These are phyloP conservation scores for Anseranas semipalmata DNA, from an alignment of 2,113 vertebrate genomes.

Conservation along the genomic window DNA sequence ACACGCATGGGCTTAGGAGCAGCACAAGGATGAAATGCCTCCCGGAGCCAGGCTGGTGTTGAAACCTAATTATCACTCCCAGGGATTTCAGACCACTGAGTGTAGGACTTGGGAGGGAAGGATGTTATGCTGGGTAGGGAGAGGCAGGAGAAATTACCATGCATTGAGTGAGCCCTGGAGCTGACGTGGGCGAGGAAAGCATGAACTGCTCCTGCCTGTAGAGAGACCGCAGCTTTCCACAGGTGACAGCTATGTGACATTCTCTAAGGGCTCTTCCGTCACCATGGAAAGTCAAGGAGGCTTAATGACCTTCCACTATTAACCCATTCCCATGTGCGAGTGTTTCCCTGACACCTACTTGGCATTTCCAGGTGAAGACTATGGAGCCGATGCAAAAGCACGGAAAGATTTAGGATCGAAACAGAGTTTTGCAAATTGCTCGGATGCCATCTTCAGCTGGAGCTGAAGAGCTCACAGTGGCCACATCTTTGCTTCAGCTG, in stretches of 20 bases:
- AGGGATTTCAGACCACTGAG: background rate
- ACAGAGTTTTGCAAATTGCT: background rate
- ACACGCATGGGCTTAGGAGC: accelerated
- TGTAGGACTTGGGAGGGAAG: background rate
- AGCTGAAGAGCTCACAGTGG: background rate
- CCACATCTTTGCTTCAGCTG: background rate
- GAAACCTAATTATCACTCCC: background rate
- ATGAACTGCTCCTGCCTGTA: background rate
- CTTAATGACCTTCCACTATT: background rate
- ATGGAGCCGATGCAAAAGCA: accelerated
- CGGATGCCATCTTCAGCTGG: background rate
- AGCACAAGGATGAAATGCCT: background rate
- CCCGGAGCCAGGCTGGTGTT: background rate
- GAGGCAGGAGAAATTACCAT: background rate
- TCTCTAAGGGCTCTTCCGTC: background rate
- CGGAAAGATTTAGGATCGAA: background rate
- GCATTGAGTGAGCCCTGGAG: background rate
- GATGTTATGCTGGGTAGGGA: background rate
- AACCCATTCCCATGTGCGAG: accelerated
- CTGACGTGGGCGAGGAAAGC: background rate
- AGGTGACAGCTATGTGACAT: background rate
- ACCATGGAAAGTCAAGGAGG: background rate
- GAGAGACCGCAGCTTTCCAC: background rate
- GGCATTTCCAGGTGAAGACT: background rate
- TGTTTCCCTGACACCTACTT: background rate